Evolutionary conservation across 2,113 vertebrate genomes (phyloP).

Genomic region (Cynopterus brachyotis): DNA sequence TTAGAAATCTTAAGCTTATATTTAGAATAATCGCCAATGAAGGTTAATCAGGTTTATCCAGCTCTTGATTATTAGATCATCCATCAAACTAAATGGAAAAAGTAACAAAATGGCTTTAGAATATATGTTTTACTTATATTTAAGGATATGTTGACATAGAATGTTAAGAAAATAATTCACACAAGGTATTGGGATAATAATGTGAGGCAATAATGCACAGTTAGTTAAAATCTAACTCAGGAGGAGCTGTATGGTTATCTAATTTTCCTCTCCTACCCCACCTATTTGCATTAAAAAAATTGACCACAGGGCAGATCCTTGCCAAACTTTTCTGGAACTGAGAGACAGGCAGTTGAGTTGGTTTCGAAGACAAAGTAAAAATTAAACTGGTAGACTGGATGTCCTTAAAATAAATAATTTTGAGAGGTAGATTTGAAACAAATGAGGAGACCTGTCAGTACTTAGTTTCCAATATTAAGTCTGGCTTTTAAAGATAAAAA

Average conservation of each 20-base stretch:
- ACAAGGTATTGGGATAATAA: neutral
- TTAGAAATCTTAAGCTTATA: slow-evolving; percentile 1
- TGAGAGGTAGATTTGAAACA: neutral
- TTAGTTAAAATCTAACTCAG: neutral
- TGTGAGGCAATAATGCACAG: neutral
- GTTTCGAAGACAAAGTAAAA: neutral
- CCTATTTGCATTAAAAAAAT: neutral
- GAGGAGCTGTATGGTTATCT: neutral
- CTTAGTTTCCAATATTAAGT: neutral
- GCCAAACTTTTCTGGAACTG: neutral
- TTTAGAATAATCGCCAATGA: neutral
- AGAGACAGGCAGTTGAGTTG: neutral
- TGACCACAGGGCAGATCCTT: neutral
- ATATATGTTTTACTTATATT: neutral
- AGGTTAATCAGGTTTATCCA: neutral
- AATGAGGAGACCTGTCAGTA: neutral
- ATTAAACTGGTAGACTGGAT: neutral
- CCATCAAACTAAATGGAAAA: neutral
- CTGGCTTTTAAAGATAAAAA: slow-evolving; percentile 22
- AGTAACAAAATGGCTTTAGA: neutral
- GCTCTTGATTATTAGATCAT: neutral
- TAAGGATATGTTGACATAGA: neutral
- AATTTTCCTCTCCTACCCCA: neutral
- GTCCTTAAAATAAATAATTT: neutral
- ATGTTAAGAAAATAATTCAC: neutral